Percentiles rank a stretch among this genome's conserved stretches.
These are phyloP conservation scores for Hyposmocoma kahamanoa DNA, from an alignment of 1,140 invertebrate species.

Conservation along the genomic window DNA sequence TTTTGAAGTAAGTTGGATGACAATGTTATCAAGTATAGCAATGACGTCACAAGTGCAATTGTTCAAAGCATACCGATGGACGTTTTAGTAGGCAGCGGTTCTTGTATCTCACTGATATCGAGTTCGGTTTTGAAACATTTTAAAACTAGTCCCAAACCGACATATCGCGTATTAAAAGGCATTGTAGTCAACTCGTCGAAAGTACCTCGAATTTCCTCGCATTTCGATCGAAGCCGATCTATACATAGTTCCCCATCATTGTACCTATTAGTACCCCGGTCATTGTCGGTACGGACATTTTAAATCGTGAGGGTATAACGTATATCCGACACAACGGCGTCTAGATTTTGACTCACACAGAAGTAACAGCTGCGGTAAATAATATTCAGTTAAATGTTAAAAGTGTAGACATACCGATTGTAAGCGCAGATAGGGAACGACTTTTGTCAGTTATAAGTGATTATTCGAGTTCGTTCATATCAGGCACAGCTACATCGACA, in stretches of 20 bases:
- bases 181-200: conserved; percentile 6
- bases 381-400: no score
- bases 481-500: no score
- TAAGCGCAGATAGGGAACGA: no score
- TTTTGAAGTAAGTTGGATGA: no score
- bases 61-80: conserved; percentile 5
- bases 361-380: no score
- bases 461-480: no score
- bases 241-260: neutral
- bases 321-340: neutral
- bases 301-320: conserved; percentile 2
- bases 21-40: no score
- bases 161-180: conserved; percentile 1
- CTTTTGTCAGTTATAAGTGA: no score
- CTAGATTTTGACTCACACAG: no score
- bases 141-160: neutral
- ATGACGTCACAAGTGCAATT: neutral
- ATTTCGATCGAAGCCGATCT: conserved; percentile 8
- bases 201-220: neutral
- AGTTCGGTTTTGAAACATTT: conserved; percentile 6
- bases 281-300: conserved; percentile 8
- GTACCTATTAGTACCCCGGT: conserved; percentile 5
- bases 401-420: no score
- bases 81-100: conserved; percentile 7
- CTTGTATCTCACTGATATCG: conserved; percentile 2